A percentile compares a stretch with the other conserved stretches of the same genome.
phyloP scores from a whole-genome alignment of 2,888 invertebrate species.

The Scrobipalpa costella region DNA sequence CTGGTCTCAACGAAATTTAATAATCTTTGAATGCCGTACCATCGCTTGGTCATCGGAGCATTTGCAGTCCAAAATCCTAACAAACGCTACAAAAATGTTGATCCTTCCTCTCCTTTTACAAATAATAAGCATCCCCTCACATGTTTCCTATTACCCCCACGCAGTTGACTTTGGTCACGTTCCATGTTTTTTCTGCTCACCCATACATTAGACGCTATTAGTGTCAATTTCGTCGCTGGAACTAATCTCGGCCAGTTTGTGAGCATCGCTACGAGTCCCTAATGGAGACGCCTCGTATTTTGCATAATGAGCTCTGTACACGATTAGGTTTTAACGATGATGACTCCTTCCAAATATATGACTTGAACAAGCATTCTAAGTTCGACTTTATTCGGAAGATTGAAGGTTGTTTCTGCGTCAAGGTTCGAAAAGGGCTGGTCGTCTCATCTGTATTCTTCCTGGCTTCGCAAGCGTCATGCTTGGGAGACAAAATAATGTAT shows the following conservation, averaged over 20 bases:
- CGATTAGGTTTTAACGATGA: slow-evolving; percentile 76
- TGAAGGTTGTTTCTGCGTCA: slow-evolving; percentile 37
- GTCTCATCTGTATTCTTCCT: slow-evolving; percentile 66
- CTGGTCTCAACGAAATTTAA: too few species aligned
- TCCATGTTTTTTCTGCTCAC: not conserved
- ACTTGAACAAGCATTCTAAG: slow-evolving; percentile 36
- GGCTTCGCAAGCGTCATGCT: slow-evolving; percentile 64
- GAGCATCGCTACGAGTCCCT: slow-evolving; percentile 40
- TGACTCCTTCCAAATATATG: slow-evolving; percentile 53
- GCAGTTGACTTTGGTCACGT: too few species aligned
- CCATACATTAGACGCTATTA: not conserved
- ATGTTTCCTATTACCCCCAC: too few species aligned
- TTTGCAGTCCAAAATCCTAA: too few species aligned
- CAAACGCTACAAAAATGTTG: too few species aligned
- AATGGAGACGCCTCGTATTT: slow-evolving; percentile 60
- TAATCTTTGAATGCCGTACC: too few species aligned
- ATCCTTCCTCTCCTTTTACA: too few species aligned
- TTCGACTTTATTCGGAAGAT: slow-evolving; percentile 31
- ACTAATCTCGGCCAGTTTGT: not conserved
- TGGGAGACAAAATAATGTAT: slow-evolving; percentile 66
- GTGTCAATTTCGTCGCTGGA: not conserved
- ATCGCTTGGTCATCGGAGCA: too few species aligned
- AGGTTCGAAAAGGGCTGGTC: not conserved
- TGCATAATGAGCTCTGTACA: slow-evolving; percentile 72
- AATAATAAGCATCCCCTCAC: too few species aligned